Evolutionary conservation across 2,113 vertebrate species (phyloP), one percentile per base, ranked within the genome.

Genomic region (Tretioscincus oriximinensis): DNA sequence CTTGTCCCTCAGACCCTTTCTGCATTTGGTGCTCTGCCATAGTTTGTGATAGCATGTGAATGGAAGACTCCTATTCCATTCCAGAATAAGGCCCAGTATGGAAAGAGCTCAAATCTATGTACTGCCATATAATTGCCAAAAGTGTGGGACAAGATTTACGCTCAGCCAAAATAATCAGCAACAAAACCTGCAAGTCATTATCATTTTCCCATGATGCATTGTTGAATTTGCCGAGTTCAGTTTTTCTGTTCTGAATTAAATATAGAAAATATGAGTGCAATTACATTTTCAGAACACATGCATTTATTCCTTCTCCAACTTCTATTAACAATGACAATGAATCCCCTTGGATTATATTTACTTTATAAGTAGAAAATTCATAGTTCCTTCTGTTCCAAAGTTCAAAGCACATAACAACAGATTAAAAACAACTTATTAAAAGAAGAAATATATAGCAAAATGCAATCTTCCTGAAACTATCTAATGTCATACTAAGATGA

Each of bases 261-360:
- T 60, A 68, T 45, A 1, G 60, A 61, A 58, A 35, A 76, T 63
- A 83, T 6, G 26, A 72, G n/a, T 35, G 3, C 26, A 78, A 83
- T 60, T 35, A 49, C 22, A 26, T 72, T 72, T 72, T 12, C 47
- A 77, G 41, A 82, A 45, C 20, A 16, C 26, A 24, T 58, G 9
- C 24, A 78, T 60, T 78, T 61, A 83, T 61, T 83, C 70, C 58
- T 31, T 35, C 67, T 9, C 61, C 35, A 35, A 58, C 45, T 73
- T 75, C 74, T 35, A 79, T 58, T 75, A 69, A 51, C 66, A 74
- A 69, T 69, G 35, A 29, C 65, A 73, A 78, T 8, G 35, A 68
- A 61, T 24, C 67, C 31, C 63, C 35, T 75, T 79, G 72, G 61
- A 58, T 63, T 73, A 12, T 74, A 66, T 74, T 80, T 72, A 73